phyloP scores from a whole-genome alignment of 2,113 vertebrate genomes.

The Solea solea region DNA sequence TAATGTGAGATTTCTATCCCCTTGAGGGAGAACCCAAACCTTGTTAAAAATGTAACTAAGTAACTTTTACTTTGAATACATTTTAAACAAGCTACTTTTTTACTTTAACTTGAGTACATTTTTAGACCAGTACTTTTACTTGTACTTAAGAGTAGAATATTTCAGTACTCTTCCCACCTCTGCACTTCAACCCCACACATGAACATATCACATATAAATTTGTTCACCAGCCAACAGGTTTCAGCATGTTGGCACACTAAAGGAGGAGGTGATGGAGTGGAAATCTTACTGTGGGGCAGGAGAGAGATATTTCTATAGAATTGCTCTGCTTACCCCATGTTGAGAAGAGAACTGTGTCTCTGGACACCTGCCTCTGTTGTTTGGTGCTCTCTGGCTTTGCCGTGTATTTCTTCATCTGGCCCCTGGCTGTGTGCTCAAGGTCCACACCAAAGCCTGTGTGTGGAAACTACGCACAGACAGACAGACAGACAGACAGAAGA shows the following conservation, averaged over 20 bases:
- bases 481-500: constrained; percentile 28
- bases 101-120: too few species aligned
- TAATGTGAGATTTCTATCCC: too few species aligned
- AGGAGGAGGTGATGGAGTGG: constrained; percentile 2
- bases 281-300: background rate
- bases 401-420: constrained; percentile 60
- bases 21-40: too few species aligned
- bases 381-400: constrained; percentile 63
- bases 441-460: constrained; percentile 58
- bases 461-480: constrained; percentile 51
- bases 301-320: constrained; percentile 34
- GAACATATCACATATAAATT: background rate
- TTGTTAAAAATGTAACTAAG: too few species aligned
- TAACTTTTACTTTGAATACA: too few species aligned
- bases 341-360: constrained; percentile 59
- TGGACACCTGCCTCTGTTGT: constrained; percentile 70
- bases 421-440: constrained; percentile 63
- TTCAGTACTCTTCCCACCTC: too few species aligned
- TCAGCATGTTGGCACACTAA: constrained; percentile 16
- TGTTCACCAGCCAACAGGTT: constrained; percentile 38
- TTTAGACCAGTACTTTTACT: too few species aligned
- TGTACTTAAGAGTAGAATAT: too few species aligned
- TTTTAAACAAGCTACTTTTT: too few species aligned
- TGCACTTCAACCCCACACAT: background rate
- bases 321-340: constrained; percentile 67